Evolutionary conservation across 2,888 invertebrate species (phyloP), one percentile per base, ranked within the genome.

Genomic region (Griposia aprilina): DNA sequence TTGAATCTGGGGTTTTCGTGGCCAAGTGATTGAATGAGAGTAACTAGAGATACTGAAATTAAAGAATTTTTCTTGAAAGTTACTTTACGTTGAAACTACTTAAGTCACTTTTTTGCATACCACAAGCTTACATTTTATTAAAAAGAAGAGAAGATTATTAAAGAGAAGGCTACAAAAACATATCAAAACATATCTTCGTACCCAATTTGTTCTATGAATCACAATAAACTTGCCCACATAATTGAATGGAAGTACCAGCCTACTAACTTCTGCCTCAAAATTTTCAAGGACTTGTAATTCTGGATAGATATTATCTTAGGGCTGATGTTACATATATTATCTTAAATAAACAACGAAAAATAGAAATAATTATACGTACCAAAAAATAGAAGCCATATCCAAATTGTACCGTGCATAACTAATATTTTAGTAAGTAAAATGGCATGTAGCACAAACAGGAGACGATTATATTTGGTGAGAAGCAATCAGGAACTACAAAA

Each of bases 41-140:
- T 50, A 50, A 82, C 23, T 13, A 82, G 26, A n/a, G 30, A 50
- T 4, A 70, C 83, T 82, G 73, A 57, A 82, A 82, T 41, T 23
- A 20, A 52, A 70, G 52, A 11, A 7, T 5, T 8, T 15, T 36
- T 26, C 23, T 30, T 74, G 17, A 45, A 63, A 66, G 2, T 62
- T 48, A 26, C 2, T 62, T 55, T 23, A 17, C 1, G 1, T 20
- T 36, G 8, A 7, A 20, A 48, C 26, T 26, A 66, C 30, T 26
- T 26, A n/a, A 7, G 7, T 13, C 5, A 5, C 15, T 15, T 65
- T 65, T 65, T 65, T 15, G 11, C 48, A 20, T 48, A 26, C 20
- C 17, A 48, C 20, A 66, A 66, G 13, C 8, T 50, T 67, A 26
- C 45, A 26, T 6, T 20, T 20, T 26, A 66, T 66, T 45, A 59